Evolutionary conservation across 2,113 vertebrate species (phyloP).

Genomic region (Columba livia): DNA sequence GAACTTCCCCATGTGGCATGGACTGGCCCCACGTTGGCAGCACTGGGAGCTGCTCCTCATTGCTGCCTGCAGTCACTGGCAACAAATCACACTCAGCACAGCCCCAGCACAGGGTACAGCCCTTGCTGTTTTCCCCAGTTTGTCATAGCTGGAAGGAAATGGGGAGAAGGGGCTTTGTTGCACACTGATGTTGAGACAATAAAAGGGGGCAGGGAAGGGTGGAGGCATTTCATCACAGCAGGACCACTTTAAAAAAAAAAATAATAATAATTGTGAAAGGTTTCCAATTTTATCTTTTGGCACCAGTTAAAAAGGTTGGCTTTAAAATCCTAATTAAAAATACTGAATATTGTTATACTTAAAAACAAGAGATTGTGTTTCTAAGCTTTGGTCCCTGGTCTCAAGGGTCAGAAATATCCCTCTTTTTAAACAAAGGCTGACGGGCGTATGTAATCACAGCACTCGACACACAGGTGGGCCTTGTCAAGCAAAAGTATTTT

Average conservation of each 20-base stretch:
- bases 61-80: not conserved
- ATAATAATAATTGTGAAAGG: not conserved
- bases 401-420: not conserved
- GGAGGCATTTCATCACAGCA: not conserved
- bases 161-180: not conserved
- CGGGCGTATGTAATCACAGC: not conserved
- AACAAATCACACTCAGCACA: not conserved
- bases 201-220: not conserved
- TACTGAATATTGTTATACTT: not conserved
- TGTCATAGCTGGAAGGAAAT: not conserved
- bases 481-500: not conserved
- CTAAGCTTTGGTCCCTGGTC: not conserved
- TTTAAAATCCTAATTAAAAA: not conserved
- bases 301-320: not conserved
- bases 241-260: not conserved
- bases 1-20: fast-evolving
- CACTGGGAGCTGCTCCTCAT: not conserved
- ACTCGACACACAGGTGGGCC: not conserved
- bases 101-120: fast-evolving
- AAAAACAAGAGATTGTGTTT: not conserved
- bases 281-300: not conserved
- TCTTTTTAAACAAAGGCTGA: not conserved
- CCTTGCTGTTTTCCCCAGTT: fast-evolving
- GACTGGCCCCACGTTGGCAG: fast-evolving
- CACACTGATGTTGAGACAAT: not conserved